A percentile compares a stretch with the other conserved stretches of the same genome.
Evolutionary conservation across 2,888 invertebrate genomes (phyloP).

Genomic region (Philonicus albiceps): DNA sequence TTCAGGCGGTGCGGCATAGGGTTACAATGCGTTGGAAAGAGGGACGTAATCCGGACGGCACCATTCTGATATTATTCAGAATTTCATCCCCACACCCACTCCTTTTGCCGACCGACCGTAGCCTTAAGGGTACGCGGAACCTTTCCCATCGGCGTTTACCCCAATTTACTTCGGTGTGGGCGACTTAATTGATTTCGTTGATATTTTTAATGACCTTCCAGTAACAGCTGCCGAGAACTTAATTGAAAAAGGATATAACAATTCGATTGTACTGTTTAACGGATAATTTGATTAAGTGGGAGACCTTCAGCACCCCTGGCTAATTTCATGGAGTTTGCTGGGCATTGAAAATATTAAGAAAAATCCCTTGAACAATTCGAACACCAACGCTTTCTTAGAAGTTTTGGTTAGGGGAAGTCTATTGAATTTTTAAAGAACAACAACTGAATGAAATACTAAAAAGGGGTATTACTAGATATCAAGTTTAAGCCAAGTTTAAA

Average conservation of each 20-base stretch:
- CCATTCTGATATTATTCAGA: constrained; percentile 7
- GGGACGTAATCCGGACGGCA: not conserved
- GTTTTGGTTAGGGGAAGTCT: not conserved
- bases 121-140: not conserved
- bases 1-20: not conserved
- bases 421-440: not conserved
- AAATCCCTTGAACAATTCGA: not conserved
- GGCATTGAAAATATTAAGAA: not conserved
- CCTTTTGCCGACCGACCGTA: not conserved
- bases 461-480: no score
- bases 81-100: not conserved
- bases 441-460: not conserved
- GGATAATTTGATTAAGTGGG: constrained; percentile 35
- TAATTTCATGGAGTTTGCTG: not conserved
- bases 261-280: constrained; percentile 33
- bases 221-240: constrained; percentile 37
- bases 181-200: constrained; percentile 37
- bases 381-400: not conserved
- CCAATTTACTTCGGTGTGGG: not conserved
- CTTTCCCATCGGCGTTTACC: not conserved
- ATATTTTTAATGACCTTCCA: constrained; percentile 38
- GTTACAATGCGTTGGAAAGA: not conserved
- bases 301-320: not conserved
- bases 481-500: no score
- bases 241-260: constrained; percentile 39